phyloP scores from a whole-genome alignment of 2,888 invertebrate species.

The Encarsia formosa region DNA sequence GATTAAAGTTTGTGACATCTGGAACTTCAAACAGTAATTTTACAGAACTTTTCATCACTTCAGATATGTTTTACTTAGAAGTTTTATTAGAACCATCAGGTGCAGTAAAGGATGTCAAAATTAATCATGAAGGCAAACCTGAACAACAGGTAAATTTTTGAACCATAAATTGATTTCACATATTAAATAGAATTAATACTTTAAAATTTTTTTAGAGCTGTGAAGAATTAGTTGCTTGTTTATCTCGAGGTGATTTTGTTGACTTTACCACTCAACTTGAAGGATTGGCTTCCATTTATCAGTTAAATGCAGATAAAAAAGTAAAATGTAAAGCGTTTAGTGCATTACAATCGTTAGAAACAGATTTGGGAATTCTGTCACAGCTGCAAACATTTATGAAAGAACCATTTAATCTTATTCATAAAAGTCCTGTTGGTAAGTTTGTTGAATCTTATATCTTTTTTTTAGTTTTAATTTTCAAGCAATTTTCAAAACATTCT shows the following conservation, averaged over 20 bases:
- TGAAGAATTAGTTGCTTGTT: conserved; percentile 79
- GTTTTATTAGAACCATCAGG: conserved; percentile 81
- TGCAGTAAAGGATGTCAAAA: conserved; percentile 81
- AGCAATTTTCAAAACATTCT: neutral
- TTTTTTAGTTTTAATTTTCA: neutral
- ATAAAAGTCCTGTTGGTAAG: conserved; percentile 83
- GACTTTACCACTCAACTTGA: conserved; percentile 93
- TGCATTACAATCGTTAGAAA: conserved; percentile 86
- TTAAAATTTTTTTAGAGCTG: conserved; percentile 70
- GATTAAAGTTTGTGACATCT: conserved; percentile 82
- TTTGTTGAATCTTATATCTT: neutral
- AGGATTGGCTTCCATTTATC: conserved; percentile 86
- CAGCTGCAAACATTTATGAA: conserved; percentile 73
- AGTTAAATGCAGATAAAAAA: conserved; percentile 91
- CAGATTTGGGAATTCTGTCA: conserved; percentile 77
- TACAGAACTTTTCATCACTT: conserved; percentile 83
- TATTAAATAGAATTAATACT: conserved; percentile 35
- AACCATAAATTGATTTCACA: neutral
- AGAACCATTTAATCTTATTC: conserved; percentile 70
- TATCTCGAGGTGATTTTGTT: conserved; percentile 80
- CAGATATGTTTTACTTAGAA: conserved; percentile 95
- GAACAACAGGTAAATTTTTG: conserved; percentile 52
- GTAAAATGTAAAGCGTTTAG: conserved; percentile 91
- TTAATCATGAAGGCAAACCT: conserved; percentile 84
- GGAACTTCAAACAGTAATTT: conserved; percentile 60